Evolutionary conservation across 1,140 invertebrate genomes (phyloP), one percentile per base, ranked within the genome.

Genomic region (Rhopalosiphum maidis): DNA sequence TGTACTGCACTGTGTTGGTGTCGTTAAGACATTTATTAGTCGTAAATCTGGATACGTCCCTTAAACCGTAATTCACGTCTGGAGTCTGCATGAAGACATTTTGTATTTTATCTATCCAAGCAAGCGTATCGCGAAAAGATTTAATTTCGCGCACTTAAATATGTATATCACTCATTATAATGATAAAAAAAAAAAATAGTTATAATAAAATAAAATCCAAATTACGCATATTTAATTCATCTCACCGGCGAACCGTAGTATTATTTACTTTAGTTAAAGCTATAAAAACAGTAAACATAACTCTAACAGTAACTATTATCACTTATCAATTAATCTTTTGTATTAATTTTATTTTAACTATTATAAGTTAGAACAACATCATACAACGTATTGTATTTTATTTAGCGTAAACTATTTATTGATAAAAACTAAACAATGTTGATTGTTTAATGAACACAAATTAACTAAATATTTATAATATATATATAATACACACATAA

Each of bases 11-110:
- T 54, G n/a, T 83, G 77, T 92, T 51, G 88, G 88, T 82, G 77
- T 92, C 77, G 60, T 92, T 92, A 83, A 82, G 91, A 92, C 91
- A 83, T 51, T 83, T 92, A 92, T 92, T 77, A 48, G 68, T 92
- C 91, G 41, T 92, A 92, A 92, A 92, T 92, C 46, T 82, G 46
- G 68, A 83, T 92, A 37, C 46, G 77, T 92, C 91, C 51, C n/a
- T 11, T 37, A 83, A 51, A 51, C 46, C 60, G 60, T 77, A 77
- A 89, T 51, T 89, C 46, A 87, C 86, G 46, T 35, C 48, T 37
- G n/a, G 15, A 54, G 25, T 89, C 87, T 22, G 18, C 2, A 46
- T 54, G 87, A 89, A 77, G 51, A 55, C 43, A 46, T 86, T 89
- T 55, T 25, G 88, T 89, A 55, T 55, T 86, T 54, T 55, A 55